phyloP scores from a whole-genome alignment of 2,797 vertebrate genomes.

The Gymnothorax reevesii region DNA sequence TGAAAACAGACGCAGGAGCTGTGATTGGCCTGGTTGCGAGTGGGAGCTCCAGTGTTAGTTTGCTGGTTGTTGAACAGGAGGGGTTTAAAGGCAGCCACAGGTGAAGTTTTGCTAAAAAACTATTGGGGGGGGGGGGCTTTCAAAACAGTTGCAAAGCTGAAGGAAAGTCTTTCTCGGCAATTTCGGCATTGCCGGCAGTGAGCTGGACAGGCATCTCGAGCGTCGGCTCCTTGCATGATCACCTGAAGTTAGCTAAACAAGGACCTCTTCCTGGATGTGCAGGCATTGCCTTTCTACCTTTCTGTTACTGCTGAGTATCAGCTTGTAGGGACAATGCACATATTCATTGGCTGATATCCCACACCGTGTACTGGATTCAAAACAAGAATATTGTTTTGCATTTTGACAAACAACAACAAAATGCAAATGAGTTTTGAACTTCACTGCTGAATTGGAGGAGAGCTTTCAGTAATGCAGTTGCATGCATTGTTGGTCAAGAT shows the following conservation, averaged over 20 bases:
- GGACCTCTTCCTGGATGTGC: background rate
- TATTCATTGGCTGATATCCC: background rate
- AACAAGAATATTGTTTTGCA: too few species aligned
- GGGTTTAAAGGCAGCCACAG: background rate
- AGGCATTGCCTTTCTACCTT: background rate
- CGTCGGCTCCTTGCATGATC: background rate
- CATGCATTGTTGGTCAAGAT: too few species aligned
- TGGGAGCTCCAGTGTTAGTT: background rate
- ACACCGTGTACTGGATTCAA: background rate
- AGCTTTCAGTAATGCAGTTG: too few species aligned
- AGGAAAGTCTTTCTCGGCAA: background rate
- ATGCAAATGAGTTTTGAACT: too few species aligned
- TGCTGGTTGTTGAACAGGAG: background rate
- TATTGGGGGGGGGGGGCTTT: background rate
- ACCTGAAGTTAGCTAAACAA: background rate
- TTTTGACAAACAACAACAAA: too few species aligned
- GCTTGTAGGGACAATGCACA: background rate
- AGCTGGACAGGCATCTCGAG: background rate
- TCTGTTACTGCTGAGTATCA: background rate
- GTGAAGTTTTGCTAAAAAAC: conserved; percentile 2
- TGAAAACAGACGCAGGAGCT: background rate
- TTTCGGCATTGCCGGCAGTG: background rate
- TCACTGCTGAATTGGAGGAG: too few species aligned
- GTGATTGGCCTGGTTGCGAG: background rate
- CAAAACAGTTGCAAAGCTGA: background rate